Percentiles rank a stretch among this genome's conserved stretches.
These are phyloP conservation scores for Mermis nigrescens DNA, from an alignment of 2,888 invertebrate genomes.

Conservation along the genomic window DNA sequence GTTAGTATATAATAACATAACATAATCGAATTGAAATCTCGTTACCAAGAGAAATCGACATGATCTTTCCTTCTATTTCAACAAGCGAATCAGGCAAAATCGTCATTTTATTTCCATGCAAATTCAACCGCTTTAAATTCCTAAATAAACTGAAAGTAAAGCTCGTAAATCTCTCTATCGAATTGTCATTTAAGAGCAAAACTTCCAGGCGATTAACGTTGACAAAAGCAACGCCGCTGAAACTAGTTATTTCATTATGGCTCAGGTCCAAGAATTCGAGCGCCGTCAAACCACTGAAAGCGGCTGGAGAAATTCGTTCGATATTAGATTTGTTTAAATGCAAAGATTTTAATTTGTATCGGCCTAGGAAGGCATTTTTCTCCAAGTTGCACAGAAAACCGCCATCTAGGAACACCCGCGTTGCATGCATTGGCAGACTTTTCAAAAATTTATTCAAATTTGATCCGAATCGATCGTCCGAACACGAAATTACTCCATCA, in stretches of 20 bases:
- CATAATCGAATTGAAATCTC: too few species aligned
- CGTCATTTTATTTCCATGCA: constrained; percentile 22
- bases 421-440: constrained; percentile 71
- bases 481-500: neutral
- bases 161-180: constrained; percentile 19
- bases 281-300: constrained; percentile 24
- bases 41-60: too few species aligned
- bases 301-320: constrained; percentile 20
- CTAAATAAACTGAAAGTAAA: too few species aligned
- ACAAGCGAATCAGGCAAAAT: too few species aligned
- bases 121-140: constrained; percentile 13
- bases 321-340: constrained; percentile 23
- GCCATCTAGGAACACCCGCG: constrained; percentile 65
- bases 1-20: too few species aligned
- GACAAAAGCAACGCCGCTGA: constrained; percentile 20
- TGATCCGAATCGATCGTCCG: neutral
- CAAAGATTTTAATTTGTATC: constrained; percentile 19
- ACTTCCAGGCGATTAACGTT: constrained; percentile 19
- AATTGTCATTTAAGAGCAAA: constrained; percentile 20
- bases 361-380: constrained; percentile 59
- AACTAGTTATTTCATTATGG: constrained; percentile 19
- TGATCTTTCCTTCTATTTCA: too few species aligned
- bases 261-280: constrained; percentile 24
- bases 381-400: constrained; percentile 55
- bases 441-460: constrained; percentile 43